Conservation (phyloP, 2,888 invertebrate species). For the Drosophila infuscata region DNA sequence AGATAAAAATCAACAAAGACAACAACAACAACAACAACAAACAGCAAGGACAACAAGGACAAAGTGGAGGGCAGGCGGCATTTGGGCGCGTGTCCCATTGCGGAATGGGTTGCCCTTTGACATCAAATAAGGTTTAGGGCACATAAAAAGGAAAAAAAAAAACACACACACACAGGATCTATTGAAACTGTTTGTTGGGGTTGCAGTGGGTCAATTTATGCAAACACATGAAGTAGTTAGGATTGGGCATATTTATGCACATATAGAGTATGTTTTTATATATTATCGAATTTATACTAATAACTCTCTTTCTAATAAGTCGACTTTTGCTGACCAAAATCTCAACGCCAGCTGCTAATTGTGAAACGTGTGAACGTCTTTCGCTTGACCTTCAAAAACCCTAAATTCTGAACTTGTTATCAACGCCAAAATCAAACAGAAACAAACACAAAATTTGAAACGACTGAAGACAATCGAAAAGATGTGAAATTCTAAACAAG, state of each 20-base stretch:
- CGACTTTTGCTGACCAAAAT: slow-evolving; percentile 13
- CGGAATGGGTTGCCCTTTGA: slow-evolving; percentile 63
- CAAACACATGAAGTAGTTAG: slow-evolving; percentile 40
- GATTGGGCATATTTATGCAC: background rate
- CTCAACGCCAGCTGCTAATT: slow-evolving; percentile 75
- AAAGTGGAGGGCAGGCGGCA: slow-evolving; percentile 17
- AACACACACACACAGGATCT: slow-evolving; percentile 5
- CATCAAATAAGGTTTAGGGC: slow-evolving; percentile 47
- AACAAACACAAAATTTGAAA: slow-evolving; percentile 30
- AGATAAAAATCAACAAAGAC: slow-evolving; percentile 47
- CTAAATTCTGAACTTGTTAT: slow-evolving; percentile 70
- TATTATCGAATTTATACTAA: background rate
- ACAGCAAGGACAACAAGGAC: slow-evolving; percentile 18
- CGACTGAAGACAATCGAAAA: slow-evolving; percentile 28
- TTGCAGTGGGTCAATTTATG: slow-evolving; percentile 57
- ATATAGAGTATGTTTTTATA: background rate
- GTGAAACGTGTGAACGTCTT: slow-evolving; percentile 76
- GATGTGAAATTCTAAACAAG: slow-evolving; percentile 67
- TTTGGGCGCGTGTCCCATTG: slow-evolving; percentile 72
- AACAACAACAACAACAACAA: slow-evolving; percentile 15
- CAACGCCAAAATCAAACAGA: slow-evolving; percentile 64
- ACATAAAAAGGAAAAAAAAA: slow-evolving; percentile 21
- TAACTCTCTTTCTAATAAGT: slow-evolving; percentile 27
- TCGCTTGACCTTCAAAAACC: slow-evolving; percentile 66
- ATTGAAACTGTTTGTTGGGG: slow-evolving; percentile 23